A percentile compares a stretch with the other conserved stretches of the same genome.
Evolutionary conservation across 2,888 invertebrate species (phyloP).

Genomic region (Blomia tropicalis): DNA sequence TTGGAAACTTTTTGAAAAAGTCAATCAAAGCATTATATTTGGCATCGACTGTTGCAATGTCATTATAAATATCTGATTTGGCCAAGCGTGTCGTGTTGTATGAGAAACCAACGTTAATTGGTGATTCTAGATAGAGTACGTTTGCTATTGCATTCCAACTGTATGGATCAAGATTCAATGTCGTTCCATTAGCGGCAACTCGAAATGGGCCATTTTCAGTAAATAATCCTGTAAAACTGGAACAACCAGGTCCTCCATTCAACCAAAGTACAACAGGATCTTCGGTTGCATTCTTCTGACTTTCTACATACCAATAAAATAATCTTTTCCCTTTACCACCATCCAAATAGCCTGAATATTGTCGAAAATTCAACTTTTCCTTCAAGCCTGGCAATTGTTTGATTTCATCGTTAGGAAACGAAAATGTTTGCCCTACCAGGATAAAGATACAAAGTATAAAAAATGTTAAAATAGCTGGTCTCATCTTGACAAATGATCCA

Average conservation of each 20-base stretch:
- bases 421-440: not conserved
- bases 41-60: constrained; percentile 37
- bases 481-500: too few species aligned
- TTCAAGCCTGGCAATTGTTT: constrained; percentile 33
- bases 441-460: too few species aligned
- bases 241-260: constrained; percentile 33
- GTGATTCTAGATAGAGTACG: constrained; percentile 40
- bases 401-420: constrained; percentile 13
- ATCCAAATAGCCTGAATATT: constrained; percentile 38
- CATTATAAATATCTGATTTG: constrained; percentile 34
- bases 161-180: constrained; percentile 29
- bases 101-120: constrained; percentile 41
- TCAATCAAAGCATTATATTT: constrained; percentile 39
- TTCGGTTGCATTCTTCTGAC: constrained; percentile 30
- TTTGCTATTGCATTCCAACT: constrained; percentile 36
- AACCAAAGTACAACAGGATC: constrained; percentile 38
- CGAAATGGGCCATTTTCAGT: constrained; percentile 35
- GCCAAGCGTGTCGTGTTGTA: constrained; percentile 35
- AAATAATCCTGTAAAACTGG: constrained; percentile 31
- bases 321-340: constrained; percentile 31
- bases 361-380: constrained; percentile 32
- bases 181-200: constrained; percentile 28
- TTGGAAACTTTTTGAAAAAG: constrained; percentile 39
- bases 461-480: too few species aligned
- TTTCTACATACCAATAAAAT: constrained; percentile 33